Evolutionary conservation across 2,113 vertebrate species (phyloP).

Genomic region (Promerops cafer): DNA sequence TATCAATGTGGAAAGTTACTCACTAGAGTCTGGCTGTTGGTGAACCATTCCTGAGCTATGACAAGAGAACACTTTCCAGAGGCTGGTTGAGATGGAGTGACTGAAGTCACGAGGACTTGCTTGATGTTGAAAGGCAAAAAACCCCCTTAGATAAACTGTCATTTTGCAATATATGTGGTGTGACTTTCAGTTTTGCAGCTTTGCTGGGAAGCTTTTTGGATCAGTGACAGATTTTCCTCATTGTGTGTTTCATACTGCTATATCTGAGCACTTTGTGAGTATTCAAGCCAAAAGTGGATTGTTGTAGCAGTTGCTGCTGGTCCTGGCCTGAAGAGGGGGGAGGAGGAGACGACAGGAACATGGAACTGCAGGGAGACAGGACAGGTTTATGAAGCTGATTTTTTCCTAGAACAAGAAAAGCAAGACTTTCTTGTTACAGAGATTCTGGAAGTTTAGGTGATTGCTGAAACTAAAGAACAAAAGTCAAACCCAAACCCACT

Average conservation of each 20-base stretch:
- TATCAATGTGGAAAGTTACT: neutral
- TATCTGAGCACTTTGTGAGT: neutral
- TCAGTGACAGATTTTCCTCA: neutral
- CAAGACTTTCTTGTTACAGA: neutral
- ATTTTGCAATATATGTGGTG: neutral
- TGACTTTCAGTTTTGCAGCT: neutral
- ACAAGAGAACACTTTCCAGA: neutral
- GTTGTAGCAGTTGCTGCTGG: neutral
- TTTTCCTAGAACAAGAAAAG: neutral
- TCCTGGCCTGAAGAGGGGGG: neutral
- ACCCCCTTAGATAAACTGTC: neutral
- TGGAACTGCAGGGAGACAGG: neutral
- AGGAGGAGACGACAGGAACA: neutral
- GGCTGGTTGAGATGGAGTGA: neutral
- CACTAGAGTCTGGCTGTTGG: neutral
- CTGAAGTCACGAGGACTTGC: neutral
- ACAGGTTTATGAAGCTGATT: neutral
- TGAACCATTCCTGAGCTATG: neutral
- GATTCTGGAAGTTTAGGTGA: neutral
- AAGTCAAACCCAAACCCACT: neutral
- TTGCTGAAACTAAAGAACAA: neutral
- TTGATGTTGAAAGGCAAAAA: neutral
- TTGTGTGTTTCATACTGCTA: neutral
- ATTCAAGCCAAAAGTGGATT: neutral
- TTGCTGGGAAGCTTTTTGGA: slow-evolving; percentile 16